These are phyloP conservation scores for Chrysomallon squamiferum DNA, from an alignment of 1,140 invertebrate species.

Conservation along the genomic window DNA sequence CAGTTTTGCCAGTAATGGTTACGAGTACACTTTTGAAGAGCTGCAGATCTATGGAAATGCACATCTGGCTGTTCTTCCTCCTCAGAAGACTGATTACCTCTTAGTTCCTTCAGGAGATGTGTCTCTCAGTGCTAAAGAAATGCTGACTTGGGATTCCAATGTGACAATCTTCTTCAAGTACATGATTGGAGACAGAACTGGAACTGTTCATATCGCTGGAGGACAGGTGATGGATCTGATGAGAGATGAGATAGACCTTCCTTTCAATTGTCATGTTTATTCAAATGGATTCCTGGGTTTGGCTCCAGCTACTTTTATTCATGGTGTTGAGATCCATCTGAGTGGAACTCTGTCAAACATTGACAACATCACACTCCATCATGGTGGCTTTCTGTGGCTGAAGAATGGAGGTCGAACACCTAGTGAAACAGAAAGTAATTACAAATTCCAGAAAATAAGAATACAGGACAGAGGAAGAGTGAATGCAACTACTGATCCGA, in stretches of 20 bases:
- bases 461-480: constrained; percentile 44
- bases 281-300: constrained; percentile 40
- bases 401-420: constrained; percentile 45
- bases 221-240: constrained; percentile 39
- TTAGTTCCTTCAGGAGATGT: neutral
- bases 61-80: constrained; percentile 39
- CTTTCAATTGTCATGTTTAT: constrained; percentile 46
- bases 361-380: constrained; percentile 43
- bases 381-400: constrained; percentile 50
- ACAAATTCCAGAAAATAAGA: constrained; percentile 34
- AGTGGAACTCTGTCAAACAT: constrained; percentile 44
- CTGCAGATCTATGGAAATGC: constrained; percentile 52
- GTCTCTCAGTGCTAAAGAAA: constrained; percentile 7
- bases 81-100: constrained; percentile 14
- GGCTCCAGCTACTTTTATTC: constrained; percentile 44
- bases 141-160: constrained; percentile 21
- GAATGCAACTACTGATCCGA: constrained; percentile 47
- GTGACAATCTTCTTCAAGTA: constrained; percentile 49
- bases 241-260: constrained; percentile 46
- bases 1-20: constrained; percentile 27
- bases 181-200: constrained; percentile 52
- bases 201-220: constrained; percentile 39
- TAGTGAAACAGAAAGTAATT: constrained; percentile 27
- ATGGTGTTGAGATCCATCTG: constrained; percentile 51
- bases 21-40: constrained; percentile 44